Percentiles rank a stretch among this genome's conserved stretches.
These are phyloP conservation scores for Drosophila albomicans DNA, from an alignment of 1,140 invertebrate species.

Conservation along the genomic window DNA sequence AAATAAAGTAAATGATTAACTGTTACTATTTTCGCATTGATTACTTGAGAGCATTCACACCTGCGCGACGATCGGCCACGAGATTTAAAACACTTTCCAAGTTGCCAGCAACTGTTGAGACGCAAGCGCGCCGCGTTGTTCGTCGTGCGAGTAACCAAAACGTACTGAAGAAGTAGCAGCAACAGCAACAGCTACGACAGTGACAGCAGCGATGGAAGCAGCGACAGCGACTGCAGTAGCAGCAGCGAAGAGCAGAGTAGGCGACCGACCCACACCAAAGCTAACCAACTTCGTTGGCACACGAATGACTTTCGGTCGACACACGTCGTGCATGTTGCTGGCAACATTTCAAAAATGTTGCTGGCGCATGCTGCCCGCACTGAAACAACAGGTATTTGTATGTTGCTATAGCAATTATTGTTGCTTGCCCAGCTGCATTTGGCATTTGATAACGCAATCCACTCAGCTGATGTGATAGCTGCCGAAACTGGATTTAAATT, in stretches of 20 bases:
- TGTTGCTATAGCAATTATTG: constrained; percentile 19
- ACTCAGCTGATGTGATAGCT: constrained; percentile 17
- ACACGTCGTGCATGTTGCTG: constrained; percentile 41
- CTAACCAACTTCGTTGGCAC: constrained; percentile 18
- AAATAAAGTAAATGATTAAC: constrained; percentile 10
- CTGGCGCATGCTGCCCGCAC: constrained; percentile 1
- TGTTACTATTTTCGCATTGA: constrained; percentile 25
- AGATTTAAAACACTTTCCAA: constrained; percentile 38
- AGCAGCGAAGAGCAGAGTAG: constrained; percentile 4
- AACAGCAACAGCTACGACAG: constrained; percentile 15
- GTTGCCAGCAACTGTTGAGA: constrained; percentile 20
- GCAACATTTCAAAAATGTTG: constrained; percentile 51
- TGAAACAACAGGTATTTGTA: constrained; percentile 46
- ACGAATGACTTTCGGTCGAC: constrained; percentile 31
- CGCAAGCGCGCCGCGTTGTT: constrained; percentile 67
- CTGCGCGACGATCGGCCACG: constrained; percentile 38
- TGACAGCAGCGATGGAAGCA: constrained; percentile 6
- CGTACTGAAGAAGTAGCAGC: constrained; percentile 56
- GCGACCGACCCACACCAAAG: not conserved
- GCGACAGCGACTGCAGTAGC: constrained; percentile 12
- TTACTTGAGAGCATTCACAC: constrained; percentile 34
- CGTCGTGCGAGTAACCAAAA: constrained; percentile 64
- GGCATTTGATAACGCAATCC: constrained; percentile 13
- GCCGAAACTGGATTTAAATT: constrained; percentile 3
- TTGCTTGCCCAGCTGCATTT: constrained; percentile 18